Evolutionary conservation across 2,797 vertebrate genomes (phyloP), one percentile per base, ranked within the genome.

Genomic region (Smutsia temminckii): DNA sequence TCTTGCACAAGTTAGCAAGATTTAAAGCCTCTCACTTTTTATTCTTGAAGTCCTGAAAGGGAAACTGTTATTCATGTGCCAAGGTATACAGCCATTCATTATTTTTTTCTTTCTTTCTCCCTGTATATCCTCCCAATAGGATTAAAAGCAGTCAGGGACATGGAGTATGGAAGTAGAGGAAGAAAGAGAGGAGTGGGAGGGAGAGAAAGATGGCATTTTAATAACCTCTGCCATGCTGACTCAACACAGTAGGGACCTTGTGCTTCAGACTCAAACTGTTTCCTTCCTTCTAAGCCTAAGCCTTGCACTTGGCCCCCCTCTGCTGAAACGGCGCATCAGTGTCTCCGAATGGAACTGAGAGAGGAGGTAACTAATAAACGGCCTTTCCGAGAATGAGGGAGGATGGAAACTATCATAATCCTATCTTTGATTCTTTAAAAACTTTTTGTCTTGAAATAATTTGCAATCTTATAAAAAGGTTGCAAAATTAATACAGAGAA

Each of bases 71-170:
- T 97, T 91, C 91, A 63, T 91, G 97, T 98, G 98, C 98, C 98
- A 98, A 98, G 96, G 97, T 98, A 99, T 95, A 98, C 97, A 98
- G 97, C 95, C 81, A 93, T 98, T 98, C 71, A 87, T 98, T 98
- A 98, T 98, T 98, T 98, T 96, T 97, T 98, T 97, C 61, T 97
- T 98, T 88, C 87, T 94, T 97, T 93, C 61, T 61, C 89, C 69
- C 83, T 51, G 34, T 64, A 85, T 63, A 80, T 96, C 97, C 96
- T 98, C 98, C 98, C 90, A 0, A 96, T 93, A 97, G 97, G 97
- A 97, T 97, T 98, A 98, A 97, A 97, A 97, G 95, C 92, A 66
- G 94, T 97, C 85, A 95, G 95, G 93, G 94, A 84, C 74, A 89
- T 91, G 92, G 91, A 93, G 93, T 66, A 42, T 13, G 93, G 95